A percentile compares a stretch with the other conserved stretches of the same genome.
phyloP scores from a whole-genome alignment of 2,113 vertebrate genomes.

The Oostethus manadensis region DNA sequence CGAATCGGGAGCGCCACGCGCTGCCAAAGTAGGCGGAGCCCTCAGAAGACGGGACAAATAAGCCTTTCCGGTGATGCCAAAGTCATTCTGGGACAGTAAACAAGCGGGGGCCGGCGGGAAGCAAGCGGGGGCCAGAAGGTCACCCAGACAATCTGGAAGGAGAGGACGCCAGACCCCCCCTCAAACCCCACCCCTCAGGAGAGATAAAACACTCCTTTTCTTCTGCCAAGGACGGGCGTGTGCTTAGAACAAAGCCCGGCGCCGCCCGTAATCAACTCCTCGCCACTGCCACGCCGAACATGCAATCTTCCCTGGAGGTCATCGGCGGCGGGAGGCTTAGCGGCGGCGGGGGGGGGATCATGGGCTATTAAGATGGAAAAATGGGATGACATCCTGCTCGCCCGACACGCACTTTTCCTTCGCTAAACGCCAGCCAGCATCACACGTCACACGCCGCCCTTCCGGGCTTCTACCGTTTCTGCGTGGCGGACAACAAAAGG shows the following conservation, averaged over 20 bases:
- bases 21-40: slow-evolving; percentile 36
- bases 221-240: slow-evolving; percentile 54
- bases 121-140: slow-evolving; percentile 37
- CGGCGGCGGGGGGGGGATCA: slow-evolving; percentile 18
- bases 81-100: slow-evolving; percentile 63
- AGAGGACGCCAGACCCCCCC: background rate
- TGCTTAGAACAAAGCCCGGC: slow-evolving; percentile 56
- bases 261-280: slow-evolving; percentile 54
- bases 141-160: slow-evolving; percentile 55
- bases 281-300: slow-evolving; percentile 28
- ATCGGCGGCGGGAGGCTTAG: slow-evolving; percentile 43
- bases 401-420: background rate
- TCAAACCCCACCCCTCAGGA: slow-evolving; percentile 34
- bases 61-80: slow-evolving; percentile 57
- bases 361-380: slow-evolving; percentile 49
- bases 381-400: background rate
- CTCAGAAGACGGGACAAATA: too few species aligned
- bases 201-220: slow-evolving; percentile 50
- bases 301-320: slow-evolving; percentile 58
- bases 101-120: slow-evolving; percentile 23
- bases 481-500: too few species aligned
- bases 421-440: too few species aligned
- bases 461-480: too few species aligned
- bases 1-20: slow-evolving; percentile 55
- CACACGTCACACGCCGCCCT: too few species aligned